Base-by-base conservation (phyloP, 2,888 invertebrate species). In the Sinelater perroti region DNA sequence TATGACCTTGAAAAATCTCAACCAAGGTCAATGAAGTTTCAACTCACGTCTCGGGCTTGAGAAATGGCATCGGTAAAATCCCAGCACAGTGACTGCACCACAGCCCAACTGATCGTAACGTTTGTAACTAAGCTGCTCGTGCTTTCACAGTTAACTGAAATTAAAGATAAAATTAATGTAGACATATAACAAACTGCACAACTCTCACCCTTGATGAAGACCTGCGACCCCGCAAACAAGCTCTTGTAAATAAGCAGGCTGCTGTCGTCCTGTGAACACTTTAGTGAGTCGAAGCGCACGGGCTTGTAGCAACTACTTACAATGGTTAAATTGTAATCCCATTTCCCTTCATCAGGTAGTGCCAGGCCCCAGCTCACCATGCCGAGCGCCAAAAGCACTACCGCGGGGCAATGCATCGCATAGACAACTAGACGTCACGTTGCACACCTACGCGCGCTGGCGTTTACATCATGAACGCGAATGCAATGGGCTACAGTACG, bases 151-250 rank as follows among this genome's bases (percentile, higher is more conserved):
- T 64, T 61, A 72, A 77, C 80, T 78, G 52, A 52, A 66, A 65
- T 38, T 28, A 38, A 18, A 6, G 18, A 16, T 35, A 16, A 7
- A 24, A 31, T 31, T 31, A 31, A 31, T 31, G 3, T 10, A 6
- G 36, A 36, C 7, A 36, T 11, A 3, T 10, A 38, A 20, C 17
- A 2, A 10, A 2, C n/a, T n/a, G 17, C 13, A 2, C 2, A 2
- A 8, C 2, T 16, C 4, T 85, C 80, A 90, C 90, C 81, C 77
- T 83, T 81, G 47, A 91, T 82, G 72, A 83, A 86, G 54, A 92
- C 82, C 75, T 87, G 84, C 1, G 91, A 87, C 61, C 84, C 85
- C 72, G 86, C 86, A 77, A 87, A 88, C 67, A 92, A 78, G 83
- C 80, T 91, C 83, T 79, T 87, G 71, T 79, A 82, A 67, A 71